Conservation (phyloP, 2,888 invertebrate genomes). For the Ashinkailepas kermadecensis region DNA sequence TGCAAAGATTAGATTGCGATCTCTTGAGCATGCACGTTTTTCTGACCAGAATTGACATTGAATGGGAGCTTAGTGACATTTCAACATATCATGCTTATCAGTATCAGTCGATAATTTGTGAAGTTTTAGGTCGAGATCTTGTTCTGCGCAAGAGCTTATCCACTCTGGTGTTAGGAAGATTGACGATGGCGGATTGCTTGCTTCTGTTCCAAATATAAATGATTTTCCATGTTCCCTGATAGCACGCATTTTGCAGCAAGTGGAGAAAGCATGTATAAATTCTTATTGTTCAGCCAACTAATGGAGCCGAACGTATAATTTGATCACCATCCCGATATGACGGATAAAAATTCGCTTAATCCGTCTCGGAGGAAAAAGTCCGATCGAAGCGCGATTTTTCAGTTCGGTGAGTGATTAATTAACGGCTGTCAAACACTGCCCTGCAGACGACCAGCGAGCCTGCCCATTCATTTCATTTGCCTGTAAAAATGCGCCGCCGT, state of each 20-base stretch:
- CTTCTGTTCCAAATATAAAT: background rate
- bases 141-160: background rate
- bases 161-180: background rate
- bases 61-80: background rate
- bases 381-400: background rate
- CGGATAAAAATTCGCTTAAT: background rate
- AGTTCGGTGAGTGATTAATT: background rate
- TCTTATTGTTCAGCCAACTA: background rate
- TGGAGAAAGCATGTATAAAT: background rate
- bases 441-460: background rate
- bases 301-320: background rate
- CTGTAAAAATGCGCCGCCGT: background rate
- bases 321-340: background rate
- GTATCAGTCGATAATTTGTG: background rate
- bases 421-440: background rate
- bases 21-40: background rate
- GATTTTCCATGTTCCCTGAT: background rate
- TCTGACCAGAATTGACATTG: background rate
- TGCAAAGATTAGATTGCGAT: background rate
- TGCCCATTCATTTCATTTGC: background rate
- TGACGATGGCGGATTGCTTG: background rate
- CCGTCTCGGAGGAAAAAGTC: background rate
- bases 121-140: background rate
- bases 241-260: background rate
- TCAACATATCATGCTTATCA: background rate